Base-by-base conservation (phyloP, 2,888 invertebrate genomes). In the Nezara viridula region DNA sequence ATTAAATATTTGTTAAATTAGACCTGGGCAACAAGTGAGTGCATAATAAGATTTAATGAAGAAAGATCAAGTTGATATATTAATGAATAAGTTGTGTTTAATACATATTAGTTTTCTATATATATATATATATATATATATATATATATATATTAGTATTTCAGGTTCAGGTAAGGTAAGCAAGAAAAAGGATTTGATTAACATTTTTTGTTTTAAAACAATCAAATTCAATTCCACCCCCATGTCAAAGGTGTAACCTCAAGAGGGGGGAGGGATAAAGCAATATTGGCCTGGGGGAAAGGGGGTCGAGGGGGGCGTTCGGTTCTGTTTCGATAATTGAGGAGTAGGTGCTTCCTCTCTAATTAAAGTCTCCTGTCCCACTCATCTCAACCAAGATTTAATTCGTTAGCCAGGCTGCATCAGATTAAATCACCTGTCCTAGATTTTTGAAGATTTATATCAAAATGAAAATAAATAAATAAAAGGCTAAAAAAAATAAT, bases 291-390 rank as follows among this genome's bases (percentile, higher is more conserved):
- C 0, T 0, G 66, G 66, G 66, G 32, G n/a, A n/a, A 32, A n/a
- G 14, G n/a, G 21, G 66, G 32, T 37, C 21, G n/a, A n/a, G n/a
- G n/a, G n/a, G n/a, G n/a, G n/a, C n/a, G n/a, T n/a, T n/a, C 7
- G 66, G 66, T 73, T 60, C 66, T 37, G 66, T 73, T 73, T 73
- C 66, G 66, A 73, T 73, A 73, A 73, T 73, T 73, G 66, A 73
- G 66, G 66, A 73, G 66, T 73, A 37, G 32, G 32, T 73, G 66
- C 32, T 32, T 32, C 2, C 14, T 27, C 19, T 19, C 66, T 73
- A 73, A 73, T 73, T 73, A 73, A 73, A 73, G 66, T 32, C 19
- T 7, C 19, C 66, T 37, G 66, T 73, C 32, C 32, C 32, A 73
- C 19, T 37, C 66, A 37, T 73, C 66, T 73, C 66, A 0, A 0